phyloP scores from a whole-genome alignment of 2,888 invertebrate species.

The Andrena bucephala region DNA sequence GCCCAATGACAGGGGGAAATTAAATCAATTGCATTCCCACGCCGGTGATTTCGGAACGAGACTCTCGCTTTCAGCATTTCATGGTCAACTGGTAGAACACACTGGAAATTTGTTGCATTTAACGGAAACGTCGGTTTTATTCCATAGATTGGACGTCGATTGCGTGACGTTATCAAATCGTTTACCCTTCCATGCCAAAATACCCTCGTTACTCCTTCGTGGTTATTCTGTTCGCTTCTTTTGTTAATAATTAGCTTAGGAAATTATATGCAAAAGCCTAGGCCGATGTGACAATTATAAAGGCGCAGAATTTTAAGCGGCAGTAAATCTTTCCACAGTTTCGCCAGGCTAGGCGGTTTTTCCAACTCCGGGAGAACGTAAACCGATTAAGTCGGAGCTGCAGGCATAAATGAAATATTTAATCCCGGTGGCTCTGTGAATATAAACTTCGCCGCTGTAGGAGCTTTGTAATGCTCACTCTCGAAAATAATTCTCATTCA shows the following conservation, averaged over 20 bases:
- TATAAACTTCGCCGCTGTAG: constrained; percentile 43
- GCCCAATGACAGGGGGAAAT: constrained; percentile 12
- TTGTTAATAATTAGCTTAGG: constrained; percentile 12
- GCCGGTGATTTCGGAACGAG: constrained; percentile 8
- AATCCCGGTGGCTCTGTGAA: constrained; percentile 42
- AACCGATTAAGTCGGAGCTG: constrained; percentile 60
- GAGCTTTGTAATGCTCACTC: constrained; percentile 51
- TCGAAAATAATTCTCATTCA: constrained; percentile 44
- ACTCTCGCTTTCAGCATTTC: constrained; percentile 23
- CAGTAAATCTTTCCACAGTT: constrained; percentile 53
- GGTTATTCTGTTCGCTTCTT: background rate
- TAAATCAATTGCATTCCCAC: constrained; percentile 36
- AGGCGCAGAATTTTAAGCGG: constrained; percentile 45
- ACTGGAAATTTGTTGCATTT: constrained; percentile 29
- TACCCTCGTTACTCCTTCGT: background rate
- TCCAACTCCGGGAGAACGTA: constrained; percentile 58
- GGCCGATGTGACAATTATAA: constrained; percentile 14
- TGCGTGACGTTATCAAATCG: background rate
- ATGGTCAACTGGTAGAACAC: constrained; percentile 28
- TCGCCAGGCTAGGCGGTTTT: constrained; percentile 47
- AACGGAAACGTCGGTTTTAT: background rate
- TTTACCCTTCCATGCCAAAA: background rate
- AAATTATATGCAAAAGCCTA: constrained; percentile 21
- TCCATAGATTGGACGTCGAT: constrained; percentile 6
- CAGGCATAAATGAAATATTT: constrained; percentile 59